phyloP scores from a whole-genome alignment of 2,888 invertebrate genomes.

The Endomychus coccineus region DNA sequence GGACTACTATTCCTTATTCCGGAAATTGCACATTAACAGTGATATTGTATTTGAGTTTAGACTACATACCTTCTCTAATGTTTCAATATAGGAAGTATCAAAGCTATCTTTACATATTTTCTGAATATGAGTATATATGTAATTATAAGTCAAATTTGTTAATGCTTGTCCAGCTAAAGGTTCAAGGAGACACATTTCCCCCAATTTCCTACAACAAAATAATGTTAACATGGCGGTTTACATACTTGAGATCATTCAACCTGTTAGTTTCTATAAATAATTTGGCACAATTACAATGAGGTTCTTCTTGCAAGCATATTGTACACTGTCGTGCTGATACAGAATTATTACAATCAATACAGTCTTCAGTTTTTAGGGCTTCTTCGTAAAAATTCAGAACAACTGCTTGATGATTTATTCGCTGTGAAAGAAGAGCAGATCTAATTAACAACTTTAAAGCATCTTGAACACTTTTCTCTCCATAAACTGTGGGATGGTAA shows the following conservation, averaged over 20 bases:
- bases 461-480: constrained; percentile 48
- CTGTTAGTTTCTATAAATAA: constrained; percentile 72
- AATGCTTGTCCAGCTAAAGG: constrained; percentile 78
- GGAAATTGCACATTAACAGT: constrained; percentile 4
- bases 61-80: constrained; percentile 58
- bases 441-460: constrained; percentile 59
- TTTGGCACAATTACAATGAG: constrained; percentile 47
- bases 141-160: constrained; percentile 72
- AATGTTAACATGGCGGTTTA: no score
- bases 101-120: constrained; percentile 80
- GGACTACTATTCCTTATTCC: no score
- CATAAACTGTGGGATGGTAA: constrained; percentile 41
- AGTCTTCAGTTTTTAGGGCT: constrained; percentile 50
- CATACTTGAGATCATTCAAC: no score
- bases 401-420: constrained; percentile 60
- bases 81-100: constrained; percentile 71
- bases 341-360: constrained; percentile 22
- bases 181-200: constrained; percentile 71
- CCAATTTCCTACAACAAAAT: constrained; percentile 52
- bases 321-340: constrained; percentile 58
- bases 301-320: constrained; percentile 59
- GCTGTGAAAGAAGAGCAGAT: constrained; percentile 60
- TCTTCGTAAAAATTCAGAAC: constrained; percentile 70
- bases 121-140: constrained; percentile 78
- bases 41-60: constrained; percentile 16